Percentiles rank a stretch among this genome's conserved stretches.
These are phyloP conservation scores for Andrena cerasifolii DNA, from an alignment of 1,140 invertebrate species.

Conservation along the genomic window DNA sequence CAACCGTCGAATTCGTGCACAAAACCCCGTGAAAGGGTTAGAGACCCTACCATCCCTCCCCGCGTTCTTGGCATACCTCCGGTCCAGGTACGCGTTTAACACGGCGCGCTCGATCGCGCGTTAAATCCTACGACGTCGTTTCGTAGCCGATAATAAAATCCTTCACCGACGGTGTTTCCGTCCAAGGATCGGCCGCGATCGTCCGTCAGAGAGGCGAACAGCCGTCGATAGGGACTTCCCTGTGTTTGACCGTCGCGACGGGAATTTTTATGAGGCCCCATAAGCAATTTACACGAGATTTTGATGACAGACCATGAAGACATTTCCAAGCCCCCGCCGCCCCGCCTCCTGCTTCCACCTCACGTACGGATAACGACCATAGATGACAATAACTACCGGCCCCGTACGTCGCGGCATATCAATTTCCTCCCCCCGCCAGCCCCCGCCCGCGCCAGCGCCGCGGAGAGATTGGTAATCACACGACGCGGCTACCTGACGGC, in stretches of 20 bases:
- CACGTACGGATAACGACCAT: conserved; percentile 66
- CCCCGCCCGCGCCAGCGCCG: background rate
- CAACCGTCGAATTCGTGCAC: background rate
- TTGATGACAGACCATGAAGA: conserved; percentile 64
- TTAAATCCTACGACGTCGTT: conserved; percentile 2
- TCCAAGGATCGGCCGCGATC: conserved; percentile 11
- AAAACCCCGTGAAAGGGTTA: background rate
- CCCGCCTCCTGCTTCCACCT: conserved; percentile 32
- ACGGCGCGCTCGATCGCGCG: conserved; percentile 20
- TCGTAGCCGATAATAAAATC: conserved; percentile 30
- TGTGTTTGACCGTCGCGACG: conserved; percentile 1
- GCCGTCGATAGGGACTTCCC: no score
- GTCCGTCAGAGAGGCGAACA: no score
- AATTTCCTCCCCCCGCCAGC: conserved; percentile 48
- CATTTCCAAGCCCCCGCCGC: conserved; percentile 56
- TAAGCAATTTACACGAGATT: conserved; percentile 59
- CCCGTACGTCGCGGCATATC: conserved; percentile 57
- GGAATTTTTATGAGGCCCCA: conserved; percentile 57
- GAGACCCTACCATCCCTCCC: background rate
- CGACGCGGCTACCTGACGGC: conserved; percentile 45
- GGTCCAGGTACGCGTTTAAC: background rate
- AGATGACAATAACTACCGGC: conserved; percentile 67
- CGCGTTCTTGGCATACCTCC: background rate
- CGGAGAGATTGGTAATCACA: conserved; percentile 61
- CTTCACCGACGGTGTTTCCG: background rate